Conservation (phyloP, 2,113 vertebrate species). For the Artemisiospiza belli region DNA sequence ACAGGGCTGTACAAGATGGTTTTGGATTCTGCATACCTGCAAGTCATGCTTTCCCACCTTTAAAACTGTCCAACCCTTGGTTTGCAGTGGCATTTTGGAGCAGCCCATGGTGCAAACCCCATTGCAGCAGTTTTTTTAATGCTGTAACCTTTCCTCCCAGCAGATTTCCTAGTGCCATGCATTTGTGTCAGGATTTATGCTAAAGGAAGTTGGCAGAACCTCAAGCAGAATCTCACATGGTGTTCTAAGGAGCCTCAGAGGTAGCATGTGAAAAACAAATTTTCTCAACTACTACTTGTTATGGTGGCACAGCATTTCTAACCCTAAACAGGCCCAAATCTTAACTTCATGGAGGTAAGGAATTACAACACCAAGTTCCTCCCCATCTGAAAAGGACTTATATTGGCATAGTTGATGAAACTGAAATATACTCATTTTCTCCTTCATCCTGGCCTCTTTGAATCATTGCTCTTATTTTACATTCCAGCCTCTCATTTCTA, state of each 20-base stretch:
- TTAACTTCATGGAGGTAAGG: background rate
- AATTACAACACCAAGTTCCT: background rate
- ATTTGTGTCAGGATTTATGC: slow-evolving; percentile 12
- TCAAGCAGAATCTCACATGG: background rate
- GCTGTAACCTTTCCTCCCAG: background rate
- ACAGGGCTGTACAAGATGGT: background rate
- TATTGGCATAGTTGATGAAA: background rate
- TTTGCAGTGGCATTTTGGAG: background rate
- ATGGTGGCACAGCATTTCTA: background rate
- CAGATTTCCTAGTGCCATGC: background rate
- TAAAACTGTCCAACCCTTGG: background rate
- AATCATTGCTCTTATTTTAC: background rate
- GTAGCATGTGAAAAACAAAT: background rate
- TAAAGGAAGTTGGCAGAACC: slow-evolving; percentile 13
- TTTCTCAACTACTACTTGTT: background rate
- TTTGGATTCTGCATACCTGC: background rate
- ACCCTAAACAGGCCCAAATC: background rate
- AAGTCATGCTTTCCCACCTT: background rate
- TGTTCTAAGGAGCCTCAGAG: background rate
- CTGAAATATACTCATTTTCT: background rate
- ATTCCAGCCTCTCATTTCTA: background rate
- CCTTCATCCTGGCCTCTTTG: background rate
- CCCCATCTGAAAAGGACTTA: background rate
- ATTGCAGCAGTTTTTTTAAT: background rate
- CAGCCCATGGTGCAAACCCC: background rate